Conservation (phyloP, 2,797 vertebrate species). For the Siniperca obscura region DNA sequence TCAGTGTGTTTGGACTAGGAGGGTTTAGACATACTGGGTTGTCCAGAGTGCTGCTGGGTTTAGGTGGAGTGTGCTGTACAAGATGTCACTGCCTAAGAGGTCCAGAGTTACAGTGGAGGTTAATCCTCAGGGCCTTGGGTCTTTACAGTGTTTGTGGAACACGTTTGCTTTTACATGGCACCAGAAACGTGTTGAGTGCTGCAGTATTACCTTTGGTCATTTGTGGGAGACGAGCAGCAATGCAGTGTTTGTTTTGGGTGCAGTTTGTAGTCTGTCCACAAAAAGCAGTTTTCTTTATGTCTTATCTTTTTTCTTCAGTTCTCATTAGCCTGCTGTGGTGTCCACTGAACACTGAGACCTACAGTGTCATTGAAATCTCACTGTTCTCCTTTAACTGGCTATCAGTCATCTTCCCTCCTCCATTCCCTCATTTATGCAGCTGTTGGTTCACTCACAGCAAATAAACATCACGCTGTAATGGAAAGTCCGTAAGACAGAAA, state of each 20-base stretch:
- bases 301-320: background rate
- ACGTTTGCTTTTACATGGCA: background rate
- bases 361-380: background rate
- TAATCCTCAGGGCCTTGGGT: background rate
- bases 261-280: background rate
- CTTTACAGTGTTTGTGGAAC: background rate
- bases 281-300: background rate
- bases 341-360: slow-evolving; percentile 10
- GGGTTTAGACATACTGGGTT: background rate
- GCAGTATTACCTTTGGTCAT: background rate
- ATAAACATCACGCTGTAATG: slow-evolving; percentile 4
- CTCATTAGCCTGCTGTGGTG: background rate
- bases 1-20: background rate
- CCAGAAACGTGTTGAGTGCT: background rate
- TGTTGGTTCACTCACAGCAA: slow-evolving; percentile 12
- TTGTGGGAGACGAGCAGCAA: too few species aligned
- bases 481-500: slow-evolving; percentile 19
- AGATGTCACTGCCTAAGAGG: too few species aligned
- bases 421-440: slow-evolving; percentile 20
- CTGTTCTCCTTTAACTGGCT: background rate
- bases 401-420: slow-evolving; percentile 10
- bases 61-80: too few species aligned
- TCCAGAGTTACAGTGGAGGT: background rate
- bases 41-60: background rate
- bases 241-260: background rate